phyloP scores from a whole-genome alignment of 53 echinoderm and acorn worm genomes.

The Hippasteria phrygiana region DNA sequence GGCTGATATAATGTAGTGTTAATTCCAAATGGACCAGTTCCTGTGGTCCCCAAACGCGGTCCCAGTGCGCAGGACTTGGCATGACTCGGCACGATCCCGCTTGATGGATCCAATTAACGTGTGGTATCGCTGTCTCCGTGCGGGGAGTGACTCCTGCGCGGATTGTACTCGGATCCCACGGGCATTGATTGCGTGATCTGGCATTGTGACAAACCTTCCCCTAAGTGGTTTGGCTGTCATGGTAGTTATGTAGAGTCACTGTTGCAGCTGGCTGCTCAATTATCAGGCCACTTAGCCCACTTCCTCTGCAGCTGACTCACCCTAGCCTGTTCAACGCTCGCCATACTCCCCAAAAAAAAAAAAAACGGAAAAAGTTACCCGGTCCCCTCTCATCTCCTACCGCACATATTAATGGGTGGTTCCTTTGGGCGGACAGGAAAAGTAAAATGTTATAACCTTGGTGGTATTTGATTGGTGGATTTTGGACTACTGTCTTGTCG shows the following conservation, averaged over 20 bases:
- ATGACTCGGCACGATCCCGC: conserved; percentile 44
- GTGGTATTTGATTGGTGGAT: not conserved
- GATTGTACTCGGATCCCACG: conserved; percentile 31
- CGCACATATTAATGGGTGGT: not conserved
- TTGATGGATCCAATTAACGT: conserved; percentile 54
- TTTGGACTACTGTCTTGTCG: not conserved
- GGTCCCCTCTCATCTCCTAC: not conserved
- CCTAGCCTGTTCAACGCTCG: too few relatives aligned
- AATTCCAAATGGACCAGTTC: conserved; percentile 56
- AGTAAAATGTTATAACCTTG: conserved; percentile 31
- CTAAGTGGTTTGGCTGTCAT: conserved; percentile 43
- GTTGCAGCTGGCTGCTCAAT: conserved; percentile 63
- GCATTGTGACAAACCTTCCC: conserved; percentile 59
- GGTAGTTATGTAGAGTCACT: conserved; percentile 55
- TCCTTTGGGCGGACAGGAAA: conserved; percentile 12
- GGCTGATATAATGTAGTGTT: conserved; percentile 30
- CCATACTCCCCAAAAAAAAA: too few relatives aligned
- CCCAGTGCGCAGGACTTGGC: not conserved
- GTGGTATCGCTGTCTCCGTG: conserved; percentile 4
- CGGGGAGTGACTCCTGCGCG: not conserved
- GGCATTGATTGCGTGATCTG: conserved; percentile 53
- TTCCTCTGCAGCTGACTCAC: conserved; percentile 55
- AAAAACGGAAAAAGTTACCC: too few relatives aligned
- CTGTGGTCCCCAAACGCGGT: conserved; percentile 18
- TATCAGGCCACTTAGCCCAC: conserved; percentile 56